Evolutionary conservation across 2,113 vertebrate species (phyloP), one percentile per base, ranked within the genome.

Genomic region (Zosterops pallidus): DNA sequence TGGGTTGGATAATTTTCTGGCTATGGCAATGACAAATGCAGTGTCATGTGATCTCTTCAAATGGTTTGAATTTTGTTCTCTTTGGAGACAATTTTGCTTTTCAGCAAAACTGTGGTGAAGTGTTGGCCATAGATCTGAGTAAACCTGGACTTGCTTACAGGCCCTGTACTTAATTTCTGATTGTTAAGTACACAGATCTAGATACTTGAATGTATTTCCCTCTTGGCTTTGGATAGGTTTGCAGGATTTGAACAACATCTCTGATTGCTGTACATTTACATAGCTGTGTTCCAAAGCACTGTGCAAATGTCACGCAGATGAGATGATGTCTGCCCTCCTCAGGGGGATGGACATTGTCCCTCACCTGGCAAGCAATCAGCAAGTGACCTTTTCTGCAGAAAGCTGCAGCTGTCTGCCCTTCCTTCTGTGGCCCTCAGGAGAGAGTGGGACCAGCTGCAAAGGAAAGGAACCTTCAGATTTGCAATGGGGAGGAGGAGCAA

Each of bases 311-410:
- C 79, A 94, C 0, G 0, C 14, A 10, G 47, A 86, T 41, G 65
- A 67, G 64, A 78, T 80, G 44, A 5, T 83, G n/a, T 47, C 83
- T 86, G 80, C 23, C 28, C 62, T 85, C 69, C 75, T 81, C 22
- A 8, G 26, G 60, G 63, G 47, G 31, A 47, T 86, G 72, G 93
- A 67, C 47, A 14, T 55, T 72, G 88, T 81, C 85, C 79, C 79
- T 81, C 79, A 67, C 68, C 79, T 90, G 86, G 76, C 56, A 78
- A 83, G 76, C 20, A 68, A 68, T 84, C 35, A 67, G 82, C 49
- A 81, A 95, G 82, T 67, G 75, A 91, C 83, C 85, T 95, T 95
- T 96, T 70, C 82, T 78, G 28, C 64, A 88, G 47, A 86, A 95
- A 81, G 87, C 76, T 24, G 3, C 90, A 93, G 83, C 79, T 95